Evolutionary conservation across 1,140 invertebrate genomes (phyloP).

Genomic region (Bombus sibiricus): DNA sequence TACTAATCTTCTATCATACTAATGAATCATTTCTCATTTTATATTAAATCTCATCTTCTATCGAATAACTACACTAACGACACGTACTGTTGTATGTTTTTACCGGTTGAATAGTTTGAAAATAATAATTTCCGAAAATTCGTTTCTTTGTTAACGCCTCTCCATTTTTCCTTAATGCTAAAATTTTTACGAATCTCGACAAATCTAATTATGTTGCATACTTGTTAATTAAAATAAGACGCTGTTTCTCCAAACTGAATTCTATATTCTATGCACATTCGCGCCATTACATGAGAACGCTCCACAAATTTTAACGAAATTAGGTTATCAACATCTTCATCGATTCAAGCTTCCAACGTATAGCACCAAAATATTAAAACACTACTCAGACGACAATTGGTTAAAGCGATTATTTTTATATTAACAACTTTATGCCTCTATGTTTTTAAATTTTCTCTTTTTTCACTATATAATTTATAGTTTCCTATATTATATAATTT

Average conservation of each 20-base stretch:
- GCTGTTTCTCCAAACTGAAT: background rate
- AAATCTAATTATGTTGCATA: background rate
- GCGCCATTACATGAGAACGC: slow-evolving; percentile 15
- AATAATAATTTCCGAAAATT: background rate
- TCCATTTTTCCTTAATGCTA: background rate
- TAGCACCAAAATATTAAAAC: background rate
- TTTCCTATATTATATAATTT: too few species aligned
- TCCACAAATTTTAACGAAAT: background rate
- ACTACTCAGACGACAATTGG: background rate
- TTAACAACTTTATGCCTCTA: too few species aligned
- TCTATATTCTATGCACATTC: background rate
- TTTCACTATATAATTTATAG: background rate
- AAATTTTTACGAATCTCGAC: too few species aligned
- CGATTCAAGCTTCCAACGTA: background rate
- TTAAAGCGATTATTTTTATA: too few species aligned
- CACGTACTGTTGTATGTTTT: too few species aligned
- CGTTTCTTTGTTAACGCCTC: too few species aligned
- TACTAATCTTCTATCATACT: too few species aligned
- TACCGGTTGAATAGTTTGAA: background rate
- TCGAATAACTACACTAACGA: background rate
- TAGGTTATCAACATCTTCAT: background rate
- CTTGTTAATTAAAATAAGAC: background rate
- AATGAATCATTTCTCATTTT: background rate
- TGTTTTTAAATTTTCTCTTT: background rate
- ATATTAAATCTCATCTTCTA: background rate